phyloP scores from a whole-genome alignment of 2,888 invertebrate genomes.

The Machimus rusticus region DNA sequence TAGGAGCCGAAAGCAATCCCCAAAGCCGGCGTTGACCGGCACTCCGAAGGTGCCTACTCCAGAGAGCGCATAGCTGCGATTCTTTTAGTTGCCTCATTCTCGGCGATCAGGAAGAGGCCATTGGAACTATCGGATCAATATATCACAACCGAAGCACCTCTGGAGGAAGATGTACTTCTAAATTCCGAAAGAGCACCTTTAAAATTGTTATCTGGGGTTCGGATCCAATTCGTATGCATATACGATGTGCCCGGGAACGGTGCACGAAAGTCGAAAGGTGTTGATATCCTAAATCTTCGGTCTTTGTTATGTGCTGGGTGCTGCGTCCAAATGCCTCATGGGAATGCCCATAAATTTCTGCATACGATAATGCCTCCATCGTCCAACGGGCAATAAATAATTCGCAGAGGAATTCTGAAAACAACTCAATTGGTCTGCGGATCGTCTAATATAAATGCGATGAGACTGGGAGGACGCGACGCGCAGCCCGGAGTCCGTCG shows the following conservation, averaged over 20 bases:
- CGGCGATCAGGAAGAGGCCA: constrained; percentile 24
- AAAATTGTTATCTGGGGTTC: constrained; percentile 4
- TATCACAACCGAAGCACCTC: constrained; percentile 22
- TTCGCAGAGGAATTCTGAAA: constrained; percentile 30
- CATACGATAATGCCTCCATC: constrained; percentile 36
- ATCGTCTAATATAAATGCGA: not conserved
- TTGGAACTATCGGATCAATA: constrained; percentile 21
- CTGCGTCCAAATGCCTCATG: constrained; percentile 34
- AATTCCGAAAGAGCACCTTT: constrained; percentile 27
- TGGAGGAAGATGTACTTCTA: constrained; percentile 33
- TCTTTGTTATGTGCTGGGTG: constrained; percentile 27
- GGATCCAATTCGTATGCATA: constrained; percentile 32
- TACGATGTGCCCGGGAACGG: not conserved
- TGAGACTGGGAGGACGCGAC: not conserved
- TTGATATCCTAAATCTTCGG: constrained; percentile 40
- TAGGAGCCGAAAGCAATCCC: not conserved
- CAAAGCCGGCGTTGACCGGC: not conserved
- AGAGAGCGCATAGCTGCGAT: not conserved
- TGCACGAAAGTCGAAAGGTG: constrained; percentile 35
- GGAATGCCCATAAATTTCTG: constrained; percentile 42
- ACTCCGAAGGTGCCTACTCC: not conserved
- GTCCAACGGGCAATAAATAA: constrained; percentile 35
- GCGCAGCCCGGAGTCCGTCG: not conserved
- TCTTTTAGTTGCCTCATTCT: not conserved
- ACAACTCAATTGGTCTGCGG: constrained; percentile 34